Evolutionary conservation across 2,888 invertebrate species (phyloP).

Genomic region (Synanthedon myopaeformis): DNA sequence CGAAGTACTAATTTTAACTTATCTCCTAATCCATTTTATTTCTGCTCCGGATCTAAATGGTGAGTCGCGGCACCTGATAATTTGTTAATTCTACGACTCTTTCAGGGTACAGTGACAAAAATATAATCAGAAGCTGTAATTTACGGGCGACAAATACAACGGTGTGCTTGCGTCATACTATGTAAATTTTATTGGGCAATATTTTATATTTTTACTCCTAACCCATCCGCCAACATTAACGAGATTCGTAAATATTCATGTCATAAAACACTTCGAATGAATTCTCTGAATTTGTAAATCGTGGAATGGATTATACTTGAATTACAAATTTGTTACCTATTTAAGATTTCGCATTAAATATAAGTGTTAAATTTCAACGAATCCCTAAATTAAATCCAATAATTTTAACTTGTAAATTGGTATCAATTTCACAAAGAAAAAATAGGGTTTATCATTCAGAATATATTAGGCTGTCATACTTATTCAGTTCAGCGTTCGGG

Average conservation of each 20-base stretch:
- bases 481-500: too few relatives aligned
- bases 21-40: too few relatives aligned
- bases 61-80: neutral
- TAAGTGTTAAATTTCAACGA: too few relatives aligned
- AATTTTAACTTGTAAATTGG: too few relatives aligned
- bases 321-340: too few relatives aligned
- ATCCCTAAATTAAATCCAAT: too few relatives aligned
- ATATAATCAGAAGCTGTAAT: conserved; percentile 7
- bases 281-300: neutral
- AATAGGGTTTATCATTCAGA: too few relatives aligned
- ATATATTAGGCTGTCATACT: too few relatives aligned
- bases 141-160: conserved; percentile 15
- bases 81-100: neutral
- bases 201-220: conserved; percentile 29
- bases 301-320: neutral
- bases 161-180: conserved; percentile 19
- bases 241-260: conserved; percentile 13
- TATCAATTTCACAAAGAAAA: too few relatives aligned
- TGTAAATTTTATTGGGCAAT: conserved; percentile 31
- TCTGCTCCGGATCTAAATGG: too few relatives aligned
- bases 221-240: conserved; percentile 1
- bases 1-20: too few relatives aligned
- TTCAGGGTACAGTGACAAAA: neutral
- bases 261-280: conserved; percentile 3
- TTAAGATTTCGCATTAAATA: too few relatives aligned